Percentiles rank a stretch among this genome's conserved stretches.
phyloP scores from a whole-genome alignment of 2,797 vertebrate genomes.

The Poeciliopsis presidionis region DNA sequence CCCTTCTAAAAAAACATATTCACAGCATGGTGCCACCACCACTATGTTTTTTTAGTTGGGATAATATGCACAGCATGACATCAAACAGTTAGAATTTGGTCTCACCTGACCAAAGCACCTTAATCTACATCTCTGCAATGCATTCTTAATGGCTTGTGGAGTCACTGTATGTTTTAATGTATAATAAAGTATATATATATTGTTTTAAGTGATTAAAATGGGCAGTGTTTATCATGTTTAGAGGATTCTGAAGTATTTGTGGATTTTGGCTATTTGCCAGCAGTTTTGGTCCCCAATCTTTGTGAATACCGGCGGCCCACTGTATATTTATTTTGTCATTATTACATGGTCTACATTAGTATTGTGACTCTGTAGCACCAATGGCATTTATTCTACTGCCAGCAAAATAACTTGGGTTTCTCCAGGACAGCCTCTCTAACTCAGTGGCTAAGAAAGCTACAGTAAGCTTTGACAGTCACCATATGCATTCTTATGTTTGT shows the following conservation, averaged over 20 bases:
- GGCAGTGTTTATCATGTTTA: too few relatives aligned
- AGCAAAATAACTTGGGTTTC: neutral
- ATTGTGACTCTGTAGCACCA: neutral
- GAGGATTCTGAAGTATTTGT: too few relatives aligned
- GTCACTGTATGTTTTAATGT: neutral
- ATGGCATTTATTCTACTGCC: neutral
- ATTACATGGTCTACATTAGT: neutral
- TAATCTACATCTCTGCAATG: neutral
- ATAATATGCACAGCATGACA: neutral
- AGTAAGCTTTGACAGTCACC: neutral
- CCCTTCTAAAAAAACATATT: neutral
- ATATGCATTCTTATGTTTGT: neutral
- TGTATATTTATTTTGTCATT: neutral
- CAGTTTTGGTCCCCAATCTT: neutral
- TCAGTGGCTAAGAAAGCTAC: neutral
- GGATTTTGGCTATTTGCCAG: neutral
- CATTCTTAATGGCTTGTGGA: neutral
- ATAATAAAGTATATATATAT: neutral
- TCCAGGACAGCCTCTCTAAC: neutral
- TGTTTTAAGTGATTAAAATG: neutral
- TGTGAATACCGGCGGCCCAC: neutral
- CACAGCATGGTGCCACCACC: neutral
- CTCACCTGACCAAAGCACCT: too few relatives aligned
- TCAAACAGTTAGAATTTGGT: too few relatives aligned
- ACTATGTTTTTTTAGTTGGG: neutral